Percentiles rank a stretch among this genome's conserved stretches.
Evolutionary conservation across 2,888 invertebrate genomes (phyloP).

Genomic region (Trachelus troglodyta): DNA sequence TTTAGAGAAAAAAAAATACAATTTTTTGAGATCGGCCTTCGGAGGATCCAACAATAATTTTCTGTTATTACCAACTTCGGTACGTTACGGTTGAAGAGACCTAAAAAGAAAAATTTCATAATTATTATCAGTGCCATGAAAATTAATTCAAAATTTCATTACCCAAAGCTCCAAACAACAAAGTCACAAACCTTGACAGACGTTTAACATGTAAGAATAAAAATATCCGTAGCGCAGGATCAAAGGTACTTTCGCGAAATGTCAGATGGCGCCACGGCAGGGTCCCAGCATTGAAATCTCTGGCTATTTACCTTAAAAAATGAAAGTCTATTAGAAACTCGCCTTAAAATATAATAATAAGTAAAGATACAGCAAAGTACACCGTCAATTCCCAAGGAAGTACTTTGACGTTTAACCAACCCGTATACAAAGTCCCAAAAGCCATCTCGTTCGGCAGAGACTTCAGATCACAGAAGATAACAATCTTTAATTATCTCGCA

Average conservation of each 20-base stretch:
- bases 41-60: too few species aligned
- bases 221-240: too few species aligned
- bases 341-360: background rate
- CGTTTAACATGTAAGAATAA: too few species aligned
- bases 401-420: background rate
- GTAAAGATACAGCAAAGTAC: background rate
- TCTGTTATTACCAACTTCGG: background rate
- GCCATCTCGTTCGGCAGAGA: conserved; percentile 12
- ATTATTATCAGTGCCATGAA: background rate
- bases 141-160: background rate
- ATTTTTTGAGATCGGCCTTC: too few species aligned
- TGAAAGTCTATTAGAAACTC: background rate
- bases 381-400: background rate
- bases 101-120: background rate
- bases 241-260: background rate
- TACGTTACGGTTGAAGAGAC: background rate
- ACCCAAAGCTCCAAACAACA: background rate
- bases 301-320: background rate
- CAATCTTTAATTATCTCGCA: conserved; percentile 40
- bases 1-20: background rate
- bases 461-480: conserved; percentile 34
- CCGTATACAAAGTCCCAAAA: background rate
- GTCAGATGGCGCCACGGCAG: background rate
- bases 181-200: too few species aligned
- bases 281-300: background rate